Percentiles rank a stretch among this genome's conserved stretches.
These are phyloP conservation scores for Ivindomyrus marchei DNA, from an alignment of 2,113 vertebrate genomes.

Conservation along the genomic window DNA sequence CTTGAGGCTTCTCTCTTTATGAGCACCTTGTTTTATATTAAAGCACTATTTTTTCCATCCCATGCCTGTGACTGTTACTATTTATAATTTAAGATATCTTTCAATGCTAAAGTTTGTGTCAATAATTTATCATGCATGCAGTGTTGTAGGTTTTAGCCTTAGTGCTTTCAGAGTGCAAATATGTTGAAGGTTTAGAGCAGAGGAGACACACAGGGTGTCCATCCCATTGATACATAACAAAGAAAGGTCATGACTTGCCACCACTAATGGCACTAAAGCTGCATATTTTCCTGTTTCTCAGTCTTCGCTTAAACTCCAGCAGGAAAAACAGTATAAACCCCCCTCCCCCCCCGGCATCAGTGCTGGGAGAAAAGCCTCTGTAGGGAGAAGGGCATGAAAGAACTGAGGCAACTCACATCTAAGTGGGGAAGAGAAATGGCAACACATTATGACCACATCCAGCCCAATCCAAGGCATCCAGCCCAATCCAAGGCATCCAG, in stretches of 20 bases:
- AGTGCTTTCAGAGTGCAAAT: not conserved
- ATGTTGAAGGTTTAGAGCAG: not conserved
- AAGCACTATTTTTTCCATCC: not conserved
- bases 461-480: no score
- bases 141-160: not conserved
- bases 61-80: not conserved
- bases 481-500: no score
- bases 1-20: not conserved
- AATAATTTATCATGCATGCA: not conserved
- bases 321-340: not conserved
- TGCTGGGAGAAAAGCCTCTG: not conserved
- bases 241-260: not conserved
- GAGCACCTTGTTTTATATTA: not conserved
- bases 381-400: not conserved
- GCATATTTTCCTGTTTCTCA: not conserved
- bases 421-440: not conserved
- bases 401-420: not conserved
- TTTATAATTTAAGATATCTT: not conserved
- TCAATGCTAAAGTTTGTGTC: not conserved
- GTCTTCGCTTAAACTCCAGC: not conserved
- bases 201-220: not conserved
- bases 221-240: not conserved
- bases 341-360: not conserved
- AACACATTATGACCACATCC: not conserved
- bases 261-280: not conserved